Percentiles rank a stretch among this genome's conserved stretches.
These are phyloP conservation scores for Drosophila sp. DNA, from an alignment of 1,140 invertebrate species.

Conservation along the genomic window DNA sequence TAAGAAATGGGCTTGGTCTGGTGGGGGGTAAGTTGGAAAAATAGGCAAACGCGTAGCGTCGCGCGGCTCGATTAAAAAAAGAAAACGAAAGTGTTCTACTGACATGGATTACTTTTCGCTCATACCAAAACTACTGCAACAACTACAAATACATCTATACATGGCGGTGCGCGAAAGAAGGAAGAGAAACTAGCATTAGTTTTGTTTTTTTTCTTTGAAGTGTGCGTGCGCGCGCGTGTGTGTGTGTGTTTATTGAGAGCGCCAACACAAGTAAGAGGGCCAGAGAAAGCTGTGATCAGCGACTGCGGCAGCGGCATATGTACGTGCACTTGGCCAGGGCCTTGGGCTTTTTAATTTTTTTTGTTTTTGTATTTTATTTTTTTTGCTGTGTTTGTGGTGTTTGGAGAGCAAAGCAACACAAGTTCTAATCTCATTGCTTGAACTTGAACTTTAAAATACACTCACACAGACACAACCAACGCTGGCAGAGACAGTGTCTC, in stretches of 20 bases:
- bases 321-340: slow-evolving; percentile 66
- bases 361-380: slow-evolving; percentile 22
- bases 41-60: slow-evolving; percentile 50
- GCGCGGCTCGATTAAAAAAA: slow-evolving; percentile 47
- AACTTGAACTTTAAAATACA: slow-evolving; percentile 80
- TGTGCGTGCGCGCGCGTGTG: slow-evolving; percentile 29
- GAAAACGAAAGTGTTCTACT: slow-evolving; percentile 83
- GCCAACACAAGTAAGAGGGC: slow-evolving; percentile 15
- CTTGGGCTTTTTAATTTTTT: slow-evolving; percentile 15
- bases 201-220: slow-evolving; percentile 55
- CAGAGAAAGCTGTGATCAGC: slow-evolving; percentile 29
- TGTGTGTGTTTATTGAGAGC: slow-evolving; percentile 31
- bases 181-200: slow-evolving; percentile 67
- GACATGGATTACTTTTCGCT: slow-evolving; percentile 80
- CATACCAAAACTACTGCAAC: slow-evolving; percentile 44
- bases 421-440: slow-evolving; percentile 72
- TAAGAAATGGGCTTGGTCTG: not conserved
- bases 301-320: slow-evolving; percentile 12
- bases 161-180: not conserved
- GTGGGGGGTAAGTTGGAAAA: not conserved
- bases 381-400: slow-evolving; percentile 23
- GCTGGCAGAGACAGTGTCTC: slow-evolving; percentile 29
- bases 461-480: slow-evolving; percentile 39
- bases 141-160: slow-evolving; percentile 30
- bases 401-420: slow-evolving; percentile 30